A percentile compares a stretch with the other conserved stretches of the same genome.
These are phyloP conservation scores for Syrista parreyssii DNA, from an alignment of 2,888 invertebrate genomes.

Conservation along the genomic window DNA sequence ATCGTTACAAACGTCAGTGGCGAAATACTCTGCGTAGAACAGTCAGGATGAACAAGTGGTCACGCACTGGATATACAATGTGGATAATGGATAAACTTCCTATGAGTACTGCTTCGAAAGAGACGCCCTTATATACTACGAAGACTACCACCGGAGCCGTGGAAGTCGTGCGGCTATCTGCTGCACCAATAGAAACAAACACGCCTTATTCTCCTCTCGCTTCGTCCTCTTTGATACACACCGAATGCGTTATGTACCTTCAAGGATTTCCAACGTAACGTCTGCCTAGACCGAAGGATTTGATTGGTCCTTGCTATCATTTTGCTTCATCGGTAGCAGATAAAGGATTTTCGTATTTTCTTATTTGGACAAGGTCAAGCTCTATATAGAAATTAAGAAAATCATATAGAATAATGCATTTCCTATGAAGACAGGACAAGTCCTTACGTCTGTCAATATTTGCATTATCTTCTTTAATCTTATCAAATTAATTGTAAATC, in stretches of 20 bases:
- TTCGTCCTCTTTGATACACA: constrained; percentile 11
- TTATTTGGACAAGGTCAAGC: background rate
- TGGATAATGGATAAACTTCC: constrained; percentile 33
- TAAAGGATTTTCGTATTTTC: background rate
- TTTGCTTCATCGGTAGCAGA: background rate
- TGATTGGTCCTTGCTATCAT: background rate
- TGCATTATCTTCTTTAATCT: background rate
- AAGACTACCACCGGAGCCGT: constrained; percentile 36
- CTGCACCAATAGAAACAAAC: constrained; percentile 47
- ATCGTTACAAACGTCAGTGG: background rate
- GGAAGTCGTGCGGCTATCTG: constrained; percentile 32
- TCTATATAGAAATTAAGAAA: background rate
- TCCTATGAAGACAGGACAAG: background rate
- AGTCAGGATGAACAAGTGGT: background rate
- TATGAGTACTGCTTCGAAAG: constrained; percentile 39
- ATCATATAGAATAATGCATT: background rate
- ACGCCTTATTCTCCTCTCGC: constrained; percentile 22
- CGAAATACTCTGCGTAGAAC: background rate
- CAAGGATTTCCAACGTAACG: constrained; percentile 18
- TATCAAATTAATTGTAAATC: background rate
- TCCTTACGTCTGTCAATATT: background rate
- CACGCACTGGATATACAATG: constrained; percentile 20
- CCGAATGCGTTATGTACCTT: constrained; percentile 9
- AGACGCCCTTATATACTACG: constrained; percentile 51
- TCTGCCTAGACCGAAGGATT: background rate